Evolutionary conservation across 1,140 invertebrate species (phyloP).

Genomic region (Caerostris darwini): DNA sequence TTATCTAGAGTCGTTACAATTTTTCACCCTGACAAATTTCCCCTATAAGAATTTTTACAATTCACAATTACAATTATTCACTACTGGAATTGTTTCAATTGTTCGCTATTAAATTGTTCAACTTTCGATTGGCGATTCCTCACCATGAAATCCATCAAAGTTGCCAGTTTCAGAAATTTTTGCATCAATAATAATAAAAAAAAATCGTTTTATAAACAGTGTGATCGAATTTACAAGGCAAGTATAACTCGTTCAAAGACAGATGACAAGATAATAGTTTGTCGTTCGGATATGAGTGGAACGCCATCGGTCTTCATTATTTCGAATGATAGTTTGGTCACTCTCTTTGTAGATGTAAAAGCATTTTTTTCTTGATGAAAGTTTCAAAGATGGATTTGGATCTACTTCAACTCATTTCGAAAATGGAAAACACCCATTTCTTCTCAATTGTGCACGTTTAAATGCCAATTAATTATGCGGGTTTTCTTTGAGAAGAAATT

Average conservation of each 20-base stretch:
- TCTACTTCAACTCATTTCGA: background rate
- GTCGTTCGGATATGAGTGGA: background rate
- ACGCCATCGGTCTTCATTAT: background rate
- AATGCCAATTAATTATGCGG: background rate
- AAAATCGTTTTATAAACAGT: background rate
- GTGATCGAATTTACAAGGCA: conserved; percentile 26
- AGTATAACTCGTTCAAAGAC: background rate
- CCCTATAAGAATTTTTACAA: no score
- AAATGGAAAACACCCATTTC: background rate
- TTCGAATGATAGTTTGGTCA: background rate
- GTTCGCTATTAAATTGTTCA: no score
- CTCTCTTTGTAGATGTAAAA: background rate
- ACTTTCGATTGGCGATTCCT: background rate
- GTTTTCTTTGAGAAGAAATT: background rate
- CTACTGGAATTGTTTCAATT: no score
- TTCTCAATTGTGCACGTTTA: background rate
- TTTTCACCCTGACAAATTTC: no score
- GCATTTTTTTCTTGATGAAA: background rate
- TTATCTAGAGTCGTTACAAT: no score
- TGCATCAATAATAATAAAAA: no score
- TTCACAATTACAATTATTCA: no score
- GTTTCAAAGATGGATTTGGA: background rate
- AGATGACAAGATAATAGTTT: background rate
- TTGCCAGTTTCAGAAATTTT: background rate
- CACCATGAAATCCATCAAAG: background rate